Base-by-base conservation (phyloP, 1,140 invertebrate genomes). In the Anastatus disparis region DNA sequence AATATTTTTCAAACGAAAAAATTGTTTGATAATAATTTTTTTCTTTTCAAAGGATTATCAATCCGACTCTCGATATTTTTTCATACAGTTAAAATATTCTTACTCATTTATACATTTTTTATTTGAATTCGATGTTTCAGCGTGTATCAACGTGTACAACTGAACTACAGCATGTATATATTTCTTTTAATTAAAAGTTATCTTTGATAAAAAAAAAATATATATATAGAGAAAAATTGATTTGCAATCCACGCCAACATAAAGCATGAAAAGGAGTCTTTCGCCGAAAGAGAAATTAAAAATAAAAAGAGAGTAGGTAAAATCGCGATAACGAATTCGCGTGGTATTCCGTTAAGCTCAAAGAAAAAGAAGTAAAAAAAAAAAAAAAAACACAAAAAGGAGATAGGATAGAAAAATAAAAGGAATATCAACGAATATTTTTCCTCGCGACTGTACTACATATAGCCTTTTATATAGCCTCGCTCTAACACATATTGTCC, bases 161-260 rank as follows among this genome's bases (percentile, higher is more conserved):
- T n/a, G 31, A 35, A 10, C 10, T 35, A 4, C 10, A 4, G 48
- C 24, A n/a, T 9, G 24, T 10, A 22, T 17, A 48, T 55, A 55
- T 64, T 26, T 15, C 17, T 55, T 64, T 64, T 64, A 53, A 64
- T 64, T 53, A 64, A 53, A 64, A 53, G 62, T 53, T 53, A 64
- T 40, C 46, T 35, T 63, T 38, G 44, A 50, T 52, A 24, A 12
- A 13, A 9, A 40, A 52, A 15, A 26, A 3, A 26, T n/a, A n/a
- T n/a, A n/a, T n/a, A n/a, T n/a, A n/a, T n/a, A 24, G 0, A 52
- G 10, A 52, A 64, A 24, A 27, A 64, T 64, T 20, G 48, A 64
- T 53, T 64, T 27, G 31, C 13, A 17, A 52, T 63, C 20, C 8
- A 17, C 24, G 24, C 8, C 6, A 1, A 10, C 46, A 38, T 52